Evolutionary conservation across 2,113 vertebrate genomes (phyloP).

Genomic region (Hypanus sabinus): DNA sequence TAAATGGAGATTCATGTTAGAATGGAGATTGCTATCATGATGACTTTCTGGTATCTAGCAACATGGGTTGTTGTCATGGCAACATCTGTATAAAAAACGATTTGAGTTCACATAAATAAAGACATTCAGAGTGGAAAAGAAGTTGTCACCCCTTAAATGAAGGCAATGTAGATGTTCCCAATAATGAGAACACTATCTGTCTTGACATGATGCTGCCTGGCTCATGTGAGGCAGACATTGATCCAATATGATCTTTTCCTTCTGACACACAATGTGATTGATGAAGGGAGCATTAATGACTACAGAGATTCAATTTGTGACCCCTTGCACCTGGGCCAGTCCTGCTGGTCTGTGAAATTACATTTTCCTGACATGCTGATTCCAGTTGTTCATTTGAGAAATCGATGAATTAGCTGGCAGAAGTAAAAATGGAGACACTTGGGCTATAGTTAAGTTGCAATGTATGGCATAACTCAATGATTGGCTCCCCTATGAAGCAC

Average conservation of each 20-base stretch:
- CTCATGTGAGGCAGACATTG: not conserved
- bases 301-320: not conserved
- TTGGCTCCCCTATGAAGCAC: no score
- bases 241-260: not conserved
- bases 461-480: no score
- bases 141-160: not conserved
- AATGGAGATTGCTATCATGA: not conserved
- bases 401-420: not conserved
- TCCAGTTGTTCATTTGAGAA: not conserved
- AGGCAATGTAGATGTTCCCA: not conserved
- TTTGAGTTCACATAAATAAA: not conserved
- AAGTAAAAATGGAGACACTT: not conserved
- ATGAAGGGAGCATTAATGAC: not conserved
- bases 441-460: no score
- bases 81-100: not conserved
- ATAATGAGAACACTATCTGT: not conserved
- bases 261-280: not conserved
- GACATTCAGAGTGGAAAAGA: not conserved
- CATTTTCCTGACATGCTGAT: no score
- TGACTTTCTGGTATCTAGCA: not conserved
- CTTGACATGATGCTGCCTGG: not conserved
- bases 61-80: not conserved
- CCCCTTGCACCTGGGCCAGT: not conserved
- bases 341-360: no score
- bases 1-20: not conserved